These are phyloP conservation scores for Anas platyrhynchos DNA, from an alignment of 2,113 vertebrate species.

Conservation along the genomic window DNA sequence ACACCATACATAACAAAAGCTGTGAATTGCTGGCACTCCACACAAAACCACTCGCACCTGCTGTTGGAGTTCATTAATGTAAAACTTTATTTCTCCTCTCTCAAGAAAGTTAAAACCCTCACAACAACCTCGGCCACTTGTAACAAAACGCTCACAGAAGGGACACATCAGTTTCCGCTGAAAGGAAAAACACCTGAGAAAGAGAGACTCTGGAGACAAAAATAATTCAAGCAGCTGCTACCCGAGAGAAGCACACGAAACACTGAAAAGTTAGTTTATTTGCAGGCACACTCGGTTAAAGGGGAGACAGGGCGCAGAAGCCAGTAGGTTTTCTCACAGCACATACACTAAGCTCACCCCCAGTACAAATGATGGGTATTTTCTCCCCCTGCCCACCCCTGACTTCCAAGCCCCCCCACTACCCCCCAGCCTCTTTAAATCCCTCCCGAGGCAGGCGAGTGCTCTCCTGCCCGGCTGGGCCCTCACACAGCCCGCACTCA, in stretches of 20 bases:
- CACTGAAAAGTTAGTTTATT: neutral
- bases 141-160: neutral
- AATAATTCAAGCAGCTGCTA: neutral
- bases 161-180: neutral
- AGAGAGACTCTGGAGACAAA: neutral
- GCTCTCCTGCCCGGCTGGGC: neutral
- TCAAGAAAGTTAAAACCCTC: neutral
- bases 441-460: neutral
- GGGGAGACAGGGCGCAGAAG: neutral
- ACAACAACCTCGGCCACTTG: neutral
- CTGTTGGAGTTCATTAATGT: neutral
- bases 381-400: neutral
- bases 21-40: neutral
- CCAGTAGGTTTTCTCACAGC: neutral
- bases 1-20: neutral
- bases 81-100: neutral
- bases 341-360: too few species aligned
- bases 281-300: neutral
- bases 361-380: accelerated
- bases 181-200: neutral
- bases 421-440: neutral
- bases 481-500: neutral
- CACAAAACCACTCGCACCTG: neutral
- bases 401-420: neutral
- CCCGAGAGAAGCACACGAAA: accelerated